phyloP scores from a whole-genome alignment of 1,140 invertebrate species.

The Drosophila jambulina region DNA sequence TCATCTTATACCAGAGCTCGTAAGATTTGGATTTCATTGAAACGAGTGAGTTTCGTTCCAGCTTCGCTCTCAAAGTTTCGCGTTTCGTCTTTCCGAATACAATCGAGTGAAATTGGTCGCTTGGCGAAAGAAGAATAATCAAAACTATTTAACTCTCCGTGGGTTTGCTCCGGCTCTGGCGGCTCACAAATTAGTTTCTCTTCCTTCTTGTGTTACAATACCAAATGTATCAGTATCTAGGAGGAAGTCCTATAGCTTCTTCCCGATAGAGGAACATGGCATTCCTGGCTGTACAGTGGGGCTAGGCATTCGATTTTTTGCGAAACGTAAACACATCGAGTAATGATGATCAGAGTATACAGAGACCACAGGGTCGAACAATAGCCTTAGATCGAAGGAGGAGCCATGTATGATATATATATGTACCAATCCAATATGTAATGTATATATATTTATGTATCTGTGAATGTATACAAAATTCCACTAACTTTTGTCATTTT shows the following conservation, averaged over 20 bases:
- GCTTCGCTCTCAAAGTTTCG: no score
- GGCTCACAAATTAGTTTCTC: slow-evolving; percentile 32
- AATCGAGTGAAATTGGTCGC: no score
- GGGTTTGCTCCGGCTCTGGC: slow-evolving; percentile 36
- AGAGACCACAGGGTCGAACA: slow-evolving; percentile 6
- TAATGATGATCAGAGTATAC: slow-evolving; percentile 13
- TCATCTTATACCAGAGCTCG: not conserved
- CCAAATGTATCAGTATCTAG: slow-evolving; percentile 42
- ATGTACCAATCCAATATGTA: slow-evolving; percentile 68
- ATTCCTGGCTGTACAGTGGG: slow-evolving; percentile 30
- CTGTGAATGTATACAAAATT: slow-evolving; percentile 64
- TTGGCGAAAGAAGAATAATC: not conserved
- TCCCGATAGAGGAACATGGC: not conserved
- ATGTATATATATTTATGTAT: slow-evolving; percentile 59
- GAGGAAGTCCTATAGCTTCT: slow-evolving; percentile 21
- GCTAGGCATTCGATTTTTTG: slow-evolving; percentile 36
- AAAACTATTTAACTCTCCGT: not conserved
- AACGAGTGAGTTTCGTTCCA: not conserved
- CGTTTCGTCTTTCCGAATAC: no score
- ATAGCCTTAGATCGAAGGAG: slow-evolving; percentile 25
- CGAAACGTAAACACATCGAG: slow-evolving; percentile 17
- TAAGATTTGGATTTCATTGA: not conserved
- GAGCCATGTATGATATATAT: slow-evolving; percentile 66
- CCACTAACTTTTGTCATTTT: slow-evolving; percentile 25
- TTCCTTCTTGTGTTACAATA: slow-evolving; percentile 63